A percentile compares a stretch with the other conserved stretches of the same genome.
Evolutionary conservation across 2,113 vertebrate species (phyloP).

Genomic region (Chloropsis hardwickii): DNA sequence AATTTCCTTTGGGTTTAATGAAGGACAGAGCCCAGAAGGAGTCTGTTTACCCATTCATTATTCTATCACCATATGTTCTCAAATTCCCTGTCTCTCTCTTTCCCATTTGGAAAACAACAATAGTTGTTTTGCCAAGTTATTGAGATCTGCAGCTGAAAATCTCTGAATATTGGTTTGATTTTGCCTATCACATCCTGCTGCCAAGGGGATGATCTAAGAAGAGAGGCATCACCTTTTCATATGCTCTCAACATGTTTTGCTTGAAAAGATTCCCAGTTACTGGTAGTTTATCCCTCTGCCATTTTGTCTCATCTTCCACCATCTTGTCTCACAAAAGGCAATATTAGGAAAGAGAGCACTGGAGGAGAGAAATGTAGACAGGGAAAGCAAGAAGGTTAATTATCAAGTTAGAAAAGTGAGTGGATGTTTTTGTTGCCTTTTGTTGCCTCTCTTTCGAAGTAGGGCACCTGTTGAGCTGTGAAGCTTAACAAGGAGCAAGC

Average conservation of each 20-base stretch:
- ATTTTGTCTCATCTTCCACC: slow-evolving; percentile 4
- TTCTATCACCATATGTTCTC: background rate
- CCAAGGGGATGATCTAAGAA: background rate
- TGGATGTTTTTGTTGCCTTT: background rate
- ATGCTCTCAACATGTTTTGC: background rate
- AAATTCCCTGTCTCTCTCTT: background rate
- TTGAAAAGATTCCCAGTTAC: background rate
- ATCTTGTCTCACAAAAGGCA: background rate
- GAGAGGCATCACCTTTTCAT: background rate
- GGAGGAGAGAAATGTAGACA: background rate
- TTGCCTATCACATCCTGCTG: background rate
- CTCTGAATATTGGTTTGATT: slow-evolving; percentile 11
- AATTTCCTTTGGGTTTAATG: background rate
- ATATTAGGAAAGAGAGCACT: background rate
- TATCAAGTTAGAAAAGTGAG: background rate
- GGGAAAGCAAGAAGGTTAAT: background rate
- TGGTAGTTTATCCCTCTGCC: background rate
- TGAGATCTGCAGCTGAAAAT: background rate
- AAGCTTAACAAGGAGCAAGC: slow-evolving; percentile 19
- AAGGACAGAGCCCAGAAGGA: background rate
- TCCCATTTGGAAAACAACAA: background rate
- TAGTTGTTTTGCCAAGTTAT: background rate
- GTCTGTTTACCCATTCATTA: background rate
- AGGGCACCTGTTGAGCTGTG: slow-evolving; percentile 45
- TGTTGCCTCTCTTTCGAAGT: background rate